Conservation (phyloP, 2,113 vertebrate species). For the Corynorhinus townsendii region DNA sequence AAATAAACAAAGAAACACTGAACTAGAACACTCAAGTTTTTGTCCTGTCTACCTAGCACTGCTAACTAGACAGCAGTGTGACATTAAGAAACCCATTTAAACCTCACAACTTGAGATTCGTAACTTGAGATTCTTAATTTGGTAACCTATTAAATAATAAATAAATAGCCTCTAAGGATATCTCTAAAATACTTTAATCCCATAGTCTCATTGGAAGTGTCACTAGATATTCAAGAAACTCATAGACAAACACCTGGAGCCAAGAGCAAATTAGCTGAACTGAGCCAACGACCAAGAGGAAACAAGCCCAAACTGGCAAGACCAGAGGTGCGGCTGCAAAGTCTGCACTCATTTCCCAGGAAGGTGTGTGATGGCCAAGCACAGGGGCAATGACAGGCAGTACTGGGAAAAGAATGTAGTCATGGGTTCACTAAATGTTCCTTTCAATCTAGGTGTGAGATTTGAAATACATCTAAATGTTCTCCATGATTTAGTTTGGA, state of each 20-base stretch:
- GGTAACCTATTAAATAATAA: not conserved
- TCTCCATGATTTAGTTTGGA: not conserved
- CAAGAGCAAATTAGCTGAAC: not conserved
- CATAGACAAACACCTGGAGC: not conserved
- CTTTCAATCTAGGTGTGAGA: not conserved
- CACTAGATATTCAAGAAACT: not conserved
- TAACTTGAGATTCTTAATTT: not conserved
- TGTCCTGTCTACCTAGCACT: not conserved
- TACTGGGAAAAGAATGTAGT: not conserved
- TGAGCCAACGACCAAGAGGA: not conserved
- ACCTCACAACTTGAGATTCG: not conserved
- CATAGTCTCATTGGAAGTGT: not conserved
- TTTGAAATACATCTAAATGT: not conserved
- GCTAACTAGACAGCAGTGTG: not conserved
- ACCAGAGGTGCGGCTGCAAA: not conserved
- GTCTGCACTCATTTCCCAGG: not conserved
- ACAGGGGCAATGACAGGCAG: not conserved
- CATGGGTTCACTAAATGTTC: not conserved
- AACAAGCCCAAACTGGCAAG: not conserved
- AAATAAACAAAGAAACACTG: not conserved
- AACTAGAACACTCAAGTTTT: not conserved
- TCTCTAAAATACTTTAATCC: not conserved
- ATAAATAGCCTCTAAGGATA: not conserved
- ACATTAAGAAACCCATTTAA: not conserved
- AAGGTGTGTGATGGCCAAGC: not conserved